Evolutionary conservation across 2,888 invertebrate species (phyloP).

Genomic region (Acleris cristana): DNA sequence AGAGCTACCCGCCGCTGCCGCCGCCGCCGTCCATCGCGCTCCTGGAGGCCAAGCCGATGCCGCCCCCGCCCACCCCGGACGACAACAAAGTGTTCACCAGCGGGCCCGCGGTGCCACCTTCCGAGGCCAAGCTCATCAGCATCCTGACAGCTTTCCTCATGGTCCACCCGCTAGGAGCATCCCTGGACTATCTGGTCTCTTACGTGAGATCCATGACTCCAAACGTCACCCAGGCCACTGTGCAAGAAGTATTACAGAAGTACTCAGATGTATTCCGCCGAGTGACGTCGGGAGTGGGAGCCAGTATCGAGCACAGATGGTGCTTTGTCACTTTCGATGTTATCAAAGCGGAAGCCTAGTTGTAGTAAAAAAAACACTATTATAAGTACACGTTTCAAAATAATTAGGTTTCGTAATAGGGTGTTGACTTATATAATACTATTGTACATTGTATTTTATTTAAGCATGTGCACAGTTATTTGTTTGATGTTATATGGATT

Average conservation of each 20-base stretch:
- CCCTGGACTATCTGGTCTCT: slow-evolving; percentile 63
- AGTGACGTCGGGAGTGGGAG: slow-evolving; percentile 57
- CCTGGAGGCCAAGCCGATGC: slow-evolving; percentile 38
- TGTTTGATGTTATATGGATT: too few species aligned
- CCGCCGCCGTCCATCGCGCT: slow-evolving; percentile 48
- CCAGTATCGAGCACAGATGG: slow-evolving; percentile 63
- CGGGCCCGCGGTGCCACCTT: slow-evolving; percentile 47
- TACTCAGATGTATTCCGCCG: slow-evolving; percentile 60
- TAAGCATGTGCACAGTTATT: too few species aligned
- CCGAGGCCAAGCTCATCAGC: slow-evolving; percentile 70
- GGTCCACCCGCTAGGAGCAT: slow-evolving; percentile 69
- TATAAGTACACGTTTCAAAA: too few species aligned
- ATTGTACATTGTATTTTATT: too few species aligned
- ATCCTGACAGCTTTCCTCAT: slow-evolving; percentile 70
- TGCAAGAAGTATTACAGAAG: slow-evolving; percentile 57
- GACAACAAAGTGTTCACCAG: slow-evolving; percentile 41
- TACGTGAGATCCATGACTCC: slow-evolving; percentile 66
- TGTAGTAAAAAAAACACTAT: neutral
- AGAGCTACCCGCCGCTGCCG: slow-evolving; percentile 45
- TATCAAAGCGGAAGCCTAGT: slow-evolving; percentile 49
- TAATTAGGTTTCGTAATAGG: too few species aligned
- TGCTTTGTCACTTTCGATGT: slow-evolving; percentile 59
- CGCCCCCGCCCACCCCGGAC: slow-evolving; percentile 51
- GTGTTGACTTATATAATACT: too few species aligned
- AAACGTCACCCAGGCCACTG: slow-evolving; percentile 51